Base-by-base conservation (phyloP, 2,113 vertebrate species). In the Onychorhynchus coronatus region DNA sequence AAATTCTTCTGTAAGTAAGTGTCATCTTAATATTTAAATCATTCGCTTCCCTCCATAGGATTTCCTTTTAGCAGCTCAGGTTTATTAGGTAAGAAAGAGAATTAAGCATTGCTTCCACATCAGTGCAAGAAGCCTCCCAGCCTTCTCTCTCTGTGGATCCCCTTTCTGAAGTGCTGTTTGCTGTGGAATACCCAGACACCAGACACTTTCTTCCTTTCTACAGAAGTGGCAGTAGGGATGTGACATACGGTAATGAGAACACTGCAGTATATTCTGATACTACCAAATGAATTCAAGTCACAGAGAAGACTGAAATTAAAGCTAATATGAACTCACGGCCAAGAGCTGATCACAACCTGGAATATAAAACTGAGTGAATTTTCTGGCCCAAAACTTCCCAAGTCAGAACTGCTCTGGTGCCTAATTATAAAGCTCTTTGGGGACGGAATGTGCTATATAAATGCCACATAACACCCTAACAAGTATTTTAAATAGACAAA, bases 401-500 rank as follows among this genome's bases (percentile, higher is more conserved):
- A 93, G n/a, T 77, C 59, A 74, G 30, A 93, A 61, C 8, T 66
- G 30, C 37, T 71, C 27, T 79, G 13, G 2, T 59, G 14, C 13
- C 39, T 52, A 70, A 66, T 71, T 77, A 76, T 25, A 67, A 90
- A 93, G 30, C 8, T 77, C 42, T 71, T 14, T 37, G 11, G 19
- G 20, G 21, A 80, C 1, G 1, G 55, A 77, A 71, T 30, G 3
- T n/a, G 21, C 46, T 85, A 63, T 21, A 55, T 18, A 91, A 93
- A 83, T 61, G 63, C 20, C 79, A 94, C 7, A 41, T 65, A 86
- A 85, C 24, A 93, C 14, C 53, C 84, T 87, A 96, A 91, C 7
- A 88, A 95, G 65, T 88, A 88, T n/a, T 91, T 88, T 71, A 92
- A 92, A 83, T 63, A 62, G 46, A 88, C 19, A 93, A 83, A 95